Base-by-base conservation (phyloP, 2,888 invertebrate genomes). In the Vannuccia rotundouncinata region DNA sequence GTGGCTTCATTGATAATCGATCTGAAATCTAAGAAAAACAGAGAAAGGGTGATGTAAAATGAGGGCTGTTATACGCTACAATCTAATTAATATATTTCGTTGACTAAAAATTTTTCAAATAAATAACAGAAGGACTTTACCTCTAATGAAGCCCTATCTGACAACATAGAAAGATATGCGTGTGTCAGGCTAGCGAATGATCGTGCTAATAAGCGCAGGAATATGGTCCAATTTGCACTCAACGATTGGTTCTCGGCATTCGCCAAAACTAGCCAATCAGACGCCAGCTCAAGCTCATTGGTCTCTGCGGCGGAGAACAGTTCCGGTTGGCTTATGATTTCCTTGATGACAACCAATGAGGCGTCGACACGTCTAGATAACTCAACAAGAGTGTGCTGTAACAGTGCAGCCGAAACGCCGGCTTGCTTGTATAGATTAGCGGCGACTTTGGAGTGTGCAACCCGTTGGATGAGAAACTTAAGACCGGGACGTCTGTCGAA, bases 401-500 rank as follows among this genome's bases (percentile, higher is more conserved):
- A 86, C 27, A 95, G 92, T 60, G 95, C 92, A 92, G 95, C 94
- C 0, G 95, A 93, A 0, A 94, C 94, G 31, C 94, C 94, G 10
- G 95, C 94, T 89, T 95, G 95, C 82, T 86, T 87, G 84, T 87
- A 88, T 75, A 87, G 82, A 82, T 88, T 88, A 30, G 87, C 86
- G 5, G 88, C 86, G n/a, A 87, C 86, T 22, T 85, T 85, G 1
- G 86, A 84, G n/a, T 85, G 83, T 0, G 85, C 85, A 60, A 87
- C 87, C 81, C 95, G 95, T 88, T 96, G 95, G 82, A 95, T 92
- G 0, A 96, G 91, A 87, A 96, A 95, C 88, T 96, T 96, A 27
- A 96, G 89, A 0, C 95, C 95, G 0, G 95, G 95, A 31, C 95
- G 91, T 5, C 92, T 91, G 87, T 96, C 95, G 86, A 96, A 95